Evolutionary conservation across 2,113 vertebrate species (phyloP).

Genomic region (Gymnorhina tibicen): DNA sequence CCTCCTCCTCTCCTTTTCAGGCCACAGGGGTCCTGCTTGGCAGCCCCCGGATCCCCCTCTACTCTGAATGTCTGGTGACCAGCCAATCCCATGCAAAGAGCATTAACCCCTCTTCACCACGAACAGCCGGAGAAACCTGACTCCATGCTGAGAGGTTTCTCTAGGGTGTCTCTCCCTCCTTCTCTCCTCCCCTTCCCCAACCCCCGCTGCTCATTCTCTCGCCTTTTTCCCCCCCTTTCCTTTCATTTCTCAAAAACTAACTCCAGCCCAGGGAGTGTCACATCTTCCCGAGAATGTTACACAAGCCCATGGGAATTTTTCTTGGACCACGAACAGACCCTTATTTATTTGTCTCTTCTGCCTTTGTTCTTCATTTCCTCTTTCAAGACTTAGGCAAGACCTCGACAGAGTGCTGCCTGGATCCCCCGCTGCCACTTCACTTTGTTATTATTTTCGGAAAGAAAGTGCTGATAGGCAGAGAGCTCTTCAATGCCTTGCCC

Average conservation of each 20-base stretch:
- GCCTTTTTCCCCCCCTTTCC: neutral
- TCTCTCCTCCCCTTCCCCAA: neutral
- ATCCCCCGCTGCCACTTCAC: neutral
- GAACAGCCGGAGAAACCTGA: constrained; percentile 36
- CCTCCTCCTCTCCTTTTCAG: constrained; percentile 48
- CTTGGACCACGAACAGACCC: constrained; percentile 47
- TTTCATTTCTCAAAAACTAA: constrained; percentile 7
- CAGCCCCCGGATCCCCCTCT: constrained; percentile 39
- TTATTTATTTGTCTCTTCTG: constrained; percentile 62
- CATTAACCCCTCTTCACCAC: constrained; percentile 10
- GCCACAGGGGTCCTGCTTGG: constrained; percentile 62
- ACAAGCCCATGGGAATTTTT: constrained; percentile 24
- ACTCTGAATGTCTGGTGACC: constrained; percentile 43
- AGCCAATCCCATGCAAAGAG: constrained; percentile 54
- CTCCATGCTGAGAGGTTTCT: constrained; percentile 21
- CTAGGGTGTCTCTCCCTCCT: neutral
- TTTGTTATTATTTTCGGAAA: constrained; percentile 27
- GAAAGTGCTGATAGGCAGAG: neutral
- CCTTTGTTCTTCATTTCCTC: constrained; percentile 67
- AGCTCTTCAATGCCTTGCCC: neutral
- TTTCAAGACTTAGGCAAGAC: constrained; percentile 46
- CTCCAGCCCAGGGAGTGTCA: neutral
- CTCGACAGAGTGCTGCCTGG: neutral
- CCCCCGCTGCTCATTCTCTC: neutral
- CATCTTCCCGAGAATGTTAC: neutral